Evolutionary conservation across 2,888 invertebrate genomes (phyloP), one percentile per base, ranked within the genome.

Genomic region (Pediacus dermestoides): DNA sequence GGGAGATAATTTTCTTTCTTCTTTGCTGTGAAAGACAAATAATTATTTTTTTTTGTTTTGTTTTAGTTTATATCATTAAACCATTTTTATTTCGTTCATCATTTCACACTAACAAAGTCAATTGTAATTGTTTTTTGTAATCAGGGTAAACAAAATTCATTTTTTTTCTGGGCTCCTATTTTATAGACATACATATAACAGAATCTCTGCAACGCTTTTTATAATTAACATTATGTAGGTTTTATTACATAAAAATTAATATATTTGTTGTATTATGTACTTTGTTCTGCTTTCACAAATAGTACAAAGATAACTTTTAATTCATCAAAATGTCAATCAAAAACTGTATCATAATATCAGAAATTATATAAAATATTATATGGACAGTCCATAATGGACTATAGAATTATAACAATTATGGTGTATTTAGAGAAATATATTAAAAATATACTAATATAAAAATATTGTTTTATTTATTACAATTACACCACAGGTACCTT

Each of bases 241-340:
- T 35, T 32, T 37, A 37, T 7, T 21, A 35, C 15, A 28, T 10
- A 33, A 18, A 33, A 11, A 27, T 33, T 40, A 41, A 39, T 39
- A 39, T 39, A 39, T 39, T 38, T 31, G 37, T 37, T 25, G 25
- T 25, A 6, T 14, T 28, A 14, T 21, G 33, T 35, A 41, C 30
- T 35, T 48, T 28, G n/a, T 28, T 28, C 44, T 31, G 33, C 32
- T 44, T 46, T 47, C 43, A 44, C 46, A 46, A 45, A 52, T 53
- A 53, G 57, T 57, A 57, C 55, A 55, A 57, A 55, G 37, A 28
- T 28, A 48, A 44, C 28, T 47, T 47, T 52, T 45, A 52, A 43
- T 35, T 37, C 43, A 39, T 49, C 39, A 28, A 28, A 28, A 44
- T 46, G 39, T 47, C 37, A 41, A 46, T 47, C 46, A 48, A 51